A percentile compares a stretch with the other conserved stretches of the same genome.
Conservation (phyloP, 2,888 invertebrate genomes). For the Phyllotreta striolata region DNA sequence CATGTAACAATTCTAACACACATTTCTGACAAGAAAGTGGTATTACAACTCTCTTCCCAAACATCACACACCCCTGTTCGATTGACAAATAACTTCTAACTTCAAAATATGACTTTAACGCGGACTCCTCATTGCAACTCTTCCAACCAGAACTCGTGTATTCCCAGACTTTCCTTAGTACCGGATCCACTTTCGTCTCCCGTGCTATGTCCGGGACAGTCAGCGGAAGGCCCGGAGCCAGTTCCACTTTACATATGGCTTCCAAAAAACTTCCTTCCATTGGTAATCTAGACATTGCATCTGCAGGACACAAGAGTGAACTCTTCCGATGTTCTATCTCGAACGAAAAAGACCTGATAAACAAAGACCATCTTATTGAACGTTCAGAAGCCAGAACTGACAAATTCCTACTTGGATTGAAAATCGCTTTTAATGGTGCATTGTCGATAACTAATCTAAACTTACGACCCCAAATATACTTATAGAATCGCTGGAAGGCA, state of each 20-base stretch:
- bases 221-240: background rate
- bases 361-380: slow-evolving; percentile 19
- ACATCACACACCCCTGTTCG: slow-evolving; percentile 13
- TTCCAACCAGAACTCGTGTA: too few species aligned
- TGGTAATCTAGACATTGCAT: slow-evolving; percentile 22
- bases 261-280: background rate
- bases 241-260: background rate
- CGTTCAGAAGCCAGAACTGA: slow-evolving; percentile 13
- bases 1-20: slow-evolving; percentile 7
- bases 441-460: slow-evolving; percentile 19
- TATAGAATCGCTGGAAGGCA: slow-evolving; percentile 17
- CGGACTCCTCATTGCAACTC: too few species aligned
- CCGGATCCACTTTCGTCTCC: slow-evolving; percentile 8
- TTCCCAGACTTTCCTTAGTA: too few species aligned
- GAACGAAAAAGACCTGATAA: slow-evolving; percentile 13
- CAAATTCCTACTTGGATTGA: slow-evolving; percentile 12
- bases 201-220: slow-evolving; percentile 10
- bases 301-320: background rate
- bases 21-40: background rate
- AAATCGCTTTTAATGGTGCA: slow-evolving; percentile 15
- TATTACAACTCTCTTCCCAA: slow-evolving; percentile 15
- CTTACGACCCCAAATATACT: slow-evolving; percentile 24
- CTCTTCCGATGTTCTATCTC: slow-evolving; percentile 19
- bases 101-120: background rate
- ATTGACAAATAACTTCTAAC: slow-evolving; percentile 9